A percentile compares a stretch with the other conserved stretches of the same genome.
These are phyloP conservation scores for Trichomycterus rosablanca DNA, from an alignment of 2,113 vertebrate genomes.

Conservation along the genomic window DNA sequence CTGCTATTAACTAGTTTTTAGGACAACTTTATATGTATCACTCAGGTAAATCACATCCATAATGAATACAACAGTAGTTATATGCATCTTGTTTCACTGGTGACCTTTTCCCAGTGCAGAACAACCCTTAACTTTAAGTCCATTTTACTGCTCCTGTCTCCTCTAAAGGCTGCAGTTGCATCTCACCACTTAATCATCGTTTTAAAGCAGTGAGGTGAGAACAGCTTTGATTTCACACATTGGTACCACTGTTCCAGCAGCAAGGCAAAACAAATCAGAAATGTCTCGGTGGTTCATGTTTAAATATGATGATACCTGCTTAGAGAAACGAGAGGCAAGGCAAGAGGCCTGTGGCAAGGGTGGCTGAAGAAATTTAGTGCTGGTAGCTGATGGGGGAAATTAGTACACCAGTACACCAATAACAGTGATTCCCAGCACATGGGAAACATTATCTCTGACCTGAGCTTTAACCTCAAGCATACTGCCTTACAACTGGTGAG, in stretches of 20 bases:
- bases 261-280: conserved; percentile 21
- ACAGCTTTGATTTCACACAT: conserved; percentile 14
- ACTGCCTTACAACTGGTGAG: neutral
- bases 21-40: too few relatives aligned
- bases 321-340: conserved; percentile 14
- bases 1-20: too few relatives aligned
- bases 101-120: too few relatives aligned
- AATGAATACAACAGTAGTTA: too few relatives aligned
- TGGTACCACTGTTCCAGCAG: conserved; percentile 4
- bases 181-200: conserved; percentile 11
- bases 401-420: conserved; percentile 11
- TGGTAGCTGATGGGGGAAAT: conserved; percentile 11
- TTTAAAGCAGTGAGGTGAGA: neutral
- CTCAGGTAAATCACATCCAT: too few relatives aligned
- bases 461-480: conserved; percentile 20
- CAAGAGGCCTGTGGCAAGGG: conserved; percentile 6
- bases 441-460: conserved; percentile 38
- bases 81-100: too few relatives aligned
- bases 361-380: conserved; percentile 12
- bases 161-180: neutral
- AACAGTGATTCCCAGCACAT: conserved; percentile 30
- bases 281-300: conserved; percentile 1
- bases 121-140: too few relatives aligned
- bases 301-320: conserved; percentile 20
- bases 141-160: too few relatives aligned